phyloP scores from a whole-genome alignment of 2,113 vertebrate genomes.

The Mola mola region DNA sequence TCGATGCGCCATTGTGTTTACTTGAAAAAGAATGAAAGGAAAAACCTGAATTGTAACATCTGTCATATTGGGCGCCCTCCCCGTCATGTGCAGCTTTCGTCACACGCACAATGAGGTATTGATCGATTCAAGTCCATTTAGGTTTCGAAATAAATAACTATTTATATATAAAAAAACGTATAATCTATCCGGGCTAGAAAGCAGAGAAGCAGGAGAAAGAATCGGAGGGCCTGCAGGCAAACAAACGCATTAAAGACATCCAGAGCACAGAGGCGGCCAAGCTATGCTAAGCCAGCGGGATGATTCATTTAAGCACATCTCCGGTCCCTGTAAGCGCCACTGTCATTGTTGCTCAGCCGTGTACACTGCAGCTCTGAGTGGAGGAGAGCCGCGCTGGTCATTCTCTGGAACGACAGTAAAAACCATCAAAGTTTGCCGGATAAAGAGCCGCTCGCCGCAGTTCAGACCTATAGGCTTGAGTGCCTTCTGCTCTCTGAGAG shows the following conservation, averaged over 20 bases:
- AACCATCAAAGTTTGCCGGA: slow-evolving; percentile 66
- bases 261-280: slow-evolving; percentile 79
- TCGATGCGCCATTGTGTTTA: slow-evolving; percentile 80
- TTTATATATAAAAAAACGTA: slow-evolving; percentile 48
- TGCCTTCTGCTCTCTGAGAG: slow-evolving; percentile 42
- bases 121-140: slow-evolving; percentile 84
- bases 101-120: slow-evolving; percentile 80
- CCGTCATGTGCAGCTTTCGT: slow-evolving; percentile 69
- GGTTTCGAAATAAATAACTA: slow-evolving; percentile 77
- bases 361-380: slow-evolving; percentile 60
- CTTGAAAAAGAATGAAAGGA: slow-evolving; percentile 79
- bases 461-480: slow-evolving; percentile 47
- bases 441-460: slow-evolving; percentile 40
- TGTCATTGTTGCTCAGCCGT: slow-evolving; percentile 68
- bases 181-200: slow-evolving; percentile 75
- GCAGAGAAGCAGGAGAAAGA: slow-evolving; percentile 70
- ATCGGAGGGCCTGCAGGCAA: slow-evolving; percentile 76
- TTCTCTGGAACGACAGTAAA: slow-evolving; percentile 64
- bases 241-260: slow-evolving; percentile 77
- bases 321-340: slow-evolving; percentile 72
- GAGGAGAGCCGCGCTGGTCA: slow-evolving; percentile 63
- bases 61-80: slow-evolving; percentile 69
- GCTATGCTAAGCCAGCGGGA: slow-evolving; percentile 80
- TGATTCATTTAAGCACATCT: slow-evolving; percentile 83
- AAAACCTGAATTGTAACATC: slow-evolving; percentile 84